A percentile compares a stretch with the other conserved stretches of the same genome.
phyloP scores from a whole-genome alignment of 2,113 vertebrate genomes.

The Cynoglossus semilaevis region DNA sequence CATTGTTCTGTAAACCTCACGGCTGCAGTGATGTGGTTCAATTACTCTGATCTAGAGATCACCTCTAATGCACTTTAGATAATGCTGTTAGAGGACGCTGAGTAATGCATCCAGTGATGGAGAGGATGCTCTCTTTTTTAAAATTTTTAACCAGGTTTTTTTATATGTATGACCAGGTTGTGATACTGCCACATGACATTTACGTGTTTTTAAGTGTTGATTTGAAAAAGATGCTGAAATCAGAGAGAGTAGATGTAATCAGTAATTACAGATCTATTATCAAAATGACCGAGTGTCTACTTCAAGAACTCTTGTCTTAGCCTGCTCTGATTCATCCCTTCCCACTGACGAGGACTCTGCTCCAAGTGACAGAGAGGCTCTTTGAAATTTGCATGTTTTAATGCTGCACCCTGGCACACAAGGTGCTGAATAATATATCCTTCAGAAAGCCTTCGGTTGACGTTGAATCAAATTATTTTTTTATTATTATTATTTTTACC shows the following conservation, averaged over 20 bases:
- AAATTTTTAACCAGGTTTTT: background rate
- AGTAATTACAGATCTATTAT: background rate
- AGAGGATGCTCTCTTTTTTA: background rate
- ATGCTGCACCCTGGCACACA: slow-evolving; percentile 32
- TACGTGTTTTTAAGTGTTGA: no score
- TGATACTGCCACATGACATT: no score
- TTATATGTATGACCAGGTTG: no score
- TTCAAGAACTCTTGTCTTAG: slow-evolving; percentile 2
- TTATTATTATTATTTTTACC: no score
- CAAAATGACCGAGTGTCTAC: background rate
- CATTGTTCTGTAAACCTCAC: background rate
- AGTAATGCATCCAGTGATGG: background rate
- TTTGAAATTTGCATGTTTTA: slow-evolving; percentile 25
- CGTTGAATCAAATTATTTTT: slow-evolving; percentile 13
- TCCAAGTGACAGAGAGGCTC: slow-evolving; percentile 49
- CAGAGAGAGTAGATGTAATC: background rate
- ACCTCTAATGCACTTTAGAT: slow-evolving; percentile 31
- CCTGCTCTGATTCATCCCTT: slow-evolving; percentile 9
- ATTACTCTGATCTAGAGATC: slow-evolving; percentile 28
- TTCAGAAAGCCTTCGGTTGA: slow-evolving; percentile 34
- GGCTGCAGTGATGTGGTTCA: slow-evolving; percentile 10
- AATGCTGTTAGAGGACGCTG: slow-evolving; percentile 29
- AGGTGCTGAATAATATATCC: slow-evolving; percentile 40
- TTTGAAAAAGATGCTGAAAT: no score
- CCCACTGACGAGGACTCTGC: slow-evolving; percentile 31